Conservation (phyloP, 2,797 vertebrate species). For the Pterois miles region DNA sequence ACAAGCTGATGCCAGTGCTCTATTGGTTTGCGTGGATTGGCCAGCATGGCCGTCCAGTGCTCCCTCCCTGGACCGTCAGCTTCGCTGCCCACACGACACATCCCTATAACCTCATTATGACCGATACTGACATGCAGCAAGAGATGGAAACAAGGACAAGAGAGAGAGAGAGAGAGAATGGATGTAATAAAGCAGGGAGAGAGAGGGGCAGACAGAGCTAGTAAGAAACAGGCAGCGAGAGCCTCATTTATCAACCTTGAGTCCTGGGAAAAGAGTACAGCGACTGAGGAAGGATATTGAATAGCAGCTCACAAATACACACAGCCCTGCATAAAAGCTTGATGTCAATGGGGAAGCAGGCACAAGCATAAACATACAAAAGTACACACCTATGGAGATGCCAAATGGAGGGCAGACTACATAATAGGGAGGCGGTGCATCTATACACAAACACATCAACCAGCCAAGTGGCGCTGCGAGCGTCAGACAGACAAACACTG, state of each 20-base stretch:
- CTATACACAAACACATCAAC: slow-evolving; percentile 63
- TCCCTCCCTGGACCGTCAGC: slow-evolving; percentile 90
- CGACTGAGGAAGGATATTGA: slow-evolving; percentile 51
- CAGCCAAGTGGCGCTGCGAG: slow-evolving; percentile 60
- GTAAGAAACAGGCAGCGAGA: slow-evolving; percentile 49
- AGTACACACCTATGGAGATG: slow-evolving; percentile 62
- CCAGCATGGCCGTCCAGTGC: slow-evolving; percentile 95
- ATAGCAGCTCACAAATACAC: slow-evolving; percentile 54
- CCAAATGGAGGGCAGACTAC: slow-evolving; percentile 57
- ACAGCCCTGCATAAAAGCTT: slow-evolving; percentile 36
- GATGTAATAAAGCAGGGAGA: neutral
- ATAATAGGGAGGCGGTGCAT: slow-evolving; percentile 54
- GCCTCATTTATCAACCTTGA: slow-evolving; percentile 68
- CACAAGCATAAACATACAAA: slow-evolving; percentile 51
- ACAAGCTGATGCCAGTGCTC: slow-evolving; percentile 95
- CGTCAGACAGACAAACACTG: slow-evolving; percentile 65
- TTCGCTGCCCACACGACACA: slow-evolving; percentile 92
- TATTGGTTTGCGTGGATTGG: slow-evolving; percentile 93
- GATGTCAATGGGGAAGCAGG: slow-evolving; percentile 30
- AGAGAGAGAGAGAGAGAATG: neutral
- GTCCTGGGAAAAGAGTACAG: slow-evolving; percentile 49
- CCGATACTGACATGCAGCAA: slow-evolving; percentile 85
- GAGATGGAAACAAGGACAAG: slow-evolving; percentile 4
- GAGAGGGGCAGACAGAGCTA: slow-evolving; percentile 16
- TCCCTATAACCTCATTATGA: slow-evolving; percentile 96